Evolutionary conservation across 2,797 vertebrate species (phyloP), one percentile per base, ranked within the genome.

Genomic region (Astyanax mexicanus): DNA sequence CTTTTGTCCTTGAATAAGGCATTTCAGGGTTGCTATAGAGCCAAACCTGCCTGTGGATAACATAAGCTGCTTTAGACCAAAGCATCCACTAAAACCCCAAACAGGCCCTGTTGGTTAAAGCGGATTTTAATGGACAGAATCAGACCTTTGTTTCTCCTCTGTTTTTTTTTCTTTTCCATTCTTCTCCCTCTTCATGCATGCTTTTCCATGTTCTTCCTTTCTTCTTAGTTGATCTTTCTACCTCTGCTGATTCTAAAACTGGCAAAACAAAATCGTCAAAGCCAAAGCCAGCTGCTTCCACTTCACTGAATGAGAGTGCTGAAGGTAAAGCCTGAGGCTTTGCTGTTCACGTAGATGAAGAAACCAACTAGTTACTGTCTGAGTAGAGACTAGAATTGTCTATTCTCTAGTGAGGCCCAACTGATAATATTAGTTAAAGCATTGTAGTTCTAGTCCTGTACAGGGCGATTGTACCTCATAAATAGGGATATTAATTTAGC

Each of bases 201-300:
- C 51, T 54, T 27, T 23, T 54, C 9, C 23, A 23, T 62, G 6
- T 89, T 81, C n/a, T n/a, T 83, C 86, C 78, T 85, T 85, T 80
- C 69, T 32, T 89, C 89, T 86, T 85, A 91, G 90, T 89, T 84
- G 89, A 81, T 86, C 85, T 91, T 77, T 91, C 91, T 83, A 86
- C 88, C 83, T 89, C 86, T 85, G 86, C 86, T 89, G 91, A 94
- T 87, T 90, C 89, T 88, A 94, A 91, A 91, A 94, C 92, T 92
- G 89, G 88, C 78, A 91, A 93, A 90, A 27, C 77, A 78, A 94
- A 93, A 88, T 71, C 85, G 80, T 67, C 88, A 80, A 93, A 90
- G 80, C 52, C 83, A 89, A 94, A 91, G 87, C 83, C 90, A 79
- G 57, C 88, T 47, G 86, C 87, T 81, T 85, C 81, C 81, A 88